A percentile compares a stretch with the other conserved stretches of the same genome.
Evolutionary conservation across 2,888 invertebrate genomes (phyloP).

Genomic region (Leucophora obtusa): DNA sequence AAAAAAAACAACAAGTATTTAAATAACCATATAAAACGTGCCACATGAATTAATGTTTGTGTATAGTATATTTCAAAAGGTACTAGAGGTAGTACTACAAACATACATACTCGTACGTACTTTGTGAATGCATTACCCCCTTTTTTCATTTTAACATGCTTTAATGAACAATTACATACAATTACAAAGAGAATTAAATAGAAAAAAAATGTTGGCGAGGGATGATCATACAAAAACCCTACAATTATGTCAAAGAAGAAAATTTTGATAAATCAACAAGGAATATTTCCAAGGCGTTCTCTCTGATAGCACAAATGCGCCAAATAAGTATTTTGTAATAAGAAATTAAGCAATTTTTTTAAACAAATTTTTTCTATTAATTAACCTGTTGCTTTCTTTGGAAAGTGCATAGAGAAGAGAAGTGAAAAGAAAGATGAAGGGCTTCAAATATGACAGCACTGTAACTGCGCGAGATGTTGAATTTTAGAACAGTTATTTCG

Average conservation of each 20-base stretch:
- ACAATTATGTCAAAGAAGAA: neutral
- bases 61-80: neutral
- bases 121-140: constrained; percentile 22
- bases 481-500: too few relatives aligned
- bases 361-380: too few relatives aligned
- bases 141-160: constrained; percentile 13
- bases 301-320: too few relatives aligned
- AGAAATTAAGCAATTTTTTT: too few relatives aligned
- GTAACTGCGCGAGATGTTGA: too few relatives aligned
- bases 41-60: constrained; percentile 30
- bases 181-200: neutral
- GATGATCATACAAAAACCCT: neutral
- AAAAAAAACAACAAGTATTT: constrained; percentile 27
- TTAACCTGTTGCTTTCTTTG: too few relatives aligned
- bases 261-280: too few relatives aligned
- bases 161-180: constrained; percentile 10
- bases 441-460: too few relatives aligned
- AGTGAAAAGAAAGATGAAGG: too few relatives aligned
- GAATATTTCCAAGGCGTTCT: too few relatives aligned
- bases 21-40: constrained; percentile 51
- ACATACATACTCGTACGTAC: neutral
- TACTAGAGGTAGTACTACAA: neutral
- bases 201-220: neutral
- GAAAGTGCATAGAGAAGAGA: too few relatives aligned
- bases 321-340: too few relatives aligned